Base-by-base conservation (phyloP, 2,113 vertebrate species). In the Psittacara wagleri region DNA sequence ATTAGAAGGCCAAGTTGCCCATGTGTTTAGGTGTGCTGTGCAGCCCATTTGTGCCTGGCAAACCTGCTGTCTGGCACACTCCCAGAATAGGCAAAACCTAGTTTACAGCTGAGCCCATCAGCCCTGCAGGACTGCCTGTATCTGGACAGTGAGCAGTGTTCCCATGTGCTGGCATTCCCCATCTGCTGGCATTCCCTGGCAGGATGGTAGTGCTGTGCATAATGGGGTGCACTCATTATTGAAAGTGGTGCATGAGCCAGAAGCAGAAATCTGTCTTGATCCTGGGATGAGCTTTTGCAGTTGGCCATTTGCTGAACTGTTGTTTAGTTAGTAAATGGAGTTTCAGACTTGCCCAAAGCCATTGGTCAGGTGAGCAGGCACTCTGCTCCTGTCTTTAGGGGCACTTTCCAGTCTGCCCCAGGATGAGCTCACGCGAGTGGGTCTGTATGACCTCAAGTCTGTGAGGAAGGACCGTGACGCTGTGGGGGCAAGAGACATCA, bases 121-220 rank as follows among this genome's bases (percentile, higher is more conserved):
- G 35, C 78, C 59, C 54, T 59, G 31, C 59, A 77, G 83, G 33
- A 51, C 78, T 77, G 25, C 48, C 55, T 44, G 15, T 64, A 27
- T 64, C 55, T 67, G 52, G 37, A 20, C 29, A 35, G 11, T 1
- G 9, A 83, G 46, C 18, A 6, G 63, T 3, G 1, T 76, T 70
- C 79, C 43, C 7, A 0, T 54, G 54, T 48, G 17, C 55, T 20
- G 22, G 10, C 18, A 9, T 68, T 67, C 43, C 67, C 67, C 3
- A 0, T 20, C 25, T 62, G 37, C 52, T 4, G 12, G 23, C 11
- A 3, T 43, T 68, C 44, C 72, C 28, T 4, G 1, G 57, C 41
- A 57, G 33, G 48, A 18, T 25, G 31, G 39, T 63, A 15, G 28
- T 44, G 27, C 22, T 2, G 1, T 0, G 0, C 1, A 2, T n/a